A percentile compares a stretch with the other conserved stretches of the same genome.
Conservation (phyloP, 2,888 invertebrate genomes). For the Eustalomyia histrio region DNA sequence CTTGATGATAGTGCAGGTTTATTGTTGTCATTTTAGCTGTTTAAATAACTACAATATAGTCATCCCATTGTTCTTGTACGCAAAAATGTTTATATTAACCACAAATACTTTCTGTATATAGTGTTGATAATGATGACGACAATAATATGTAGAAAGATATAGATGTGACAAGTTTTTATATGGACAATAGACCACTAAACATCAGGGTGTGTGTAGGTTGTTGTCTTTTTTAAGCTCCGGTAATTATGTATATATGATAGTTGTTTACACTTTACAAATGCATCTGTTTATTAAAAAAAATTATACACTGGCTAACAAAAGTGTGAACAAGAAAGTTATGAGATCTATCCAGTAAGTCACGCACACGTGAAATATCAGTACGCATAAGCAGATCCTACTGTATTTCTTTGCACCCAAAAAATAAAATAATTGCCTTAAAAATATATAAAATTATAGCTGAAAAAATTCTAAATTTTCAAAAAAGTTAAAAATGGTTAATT, state of each 20-base stretch:
- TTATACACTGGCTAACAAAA: not conserved
- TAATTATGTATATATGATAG: slow-evolving; percentile 15
- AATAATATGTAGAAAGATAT: slow-evolving; percentile 39
- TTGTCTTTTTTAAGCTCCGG: slow-evolving; percentile 4
- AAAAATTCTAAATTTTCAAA: too few species aligned
- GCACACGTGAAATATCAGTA: too few species aligned
- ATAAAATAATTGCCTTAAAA: too few species aligned
- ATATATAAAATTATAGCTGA: too few species aligned
- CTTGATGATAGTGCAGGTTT: slow-evolving; percentile 56
- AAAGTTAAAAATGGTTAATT: too few species aligned
- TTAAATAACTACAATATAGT: not conserved
- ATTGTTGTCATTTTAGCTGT: slow-evolving; percentile 30
- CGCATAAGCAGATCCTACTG: too few species aligned
- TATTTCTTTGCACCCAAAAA: too few species aligned
- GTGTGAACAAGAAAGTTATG: not conserved
- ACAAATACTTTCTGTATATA: slow-evolving; percentile 13
- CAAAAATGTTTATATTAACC: slow-evolving; percentile 52
- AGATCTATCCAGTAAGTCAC: not conserved
- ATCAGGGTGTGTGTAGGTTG: slow-evolving; percentile 39
- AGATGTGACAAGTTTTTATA: slow-evolving; percentile 45
- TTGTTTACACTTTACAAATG: slow-evolving; percentile 28
- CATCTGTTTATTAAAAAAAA: slow-evolving; percentile 28
- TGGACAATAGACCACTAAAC: slow-evolving; percentile 27
- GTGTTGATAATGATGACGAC: slow-evolving; percentile 44
- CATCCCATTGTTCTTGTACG: slow-evolving; percentile 35